Conservation (phyloP, 2,113 vertebrate genomes). For the Macroglossus sobrinus region DNA sequence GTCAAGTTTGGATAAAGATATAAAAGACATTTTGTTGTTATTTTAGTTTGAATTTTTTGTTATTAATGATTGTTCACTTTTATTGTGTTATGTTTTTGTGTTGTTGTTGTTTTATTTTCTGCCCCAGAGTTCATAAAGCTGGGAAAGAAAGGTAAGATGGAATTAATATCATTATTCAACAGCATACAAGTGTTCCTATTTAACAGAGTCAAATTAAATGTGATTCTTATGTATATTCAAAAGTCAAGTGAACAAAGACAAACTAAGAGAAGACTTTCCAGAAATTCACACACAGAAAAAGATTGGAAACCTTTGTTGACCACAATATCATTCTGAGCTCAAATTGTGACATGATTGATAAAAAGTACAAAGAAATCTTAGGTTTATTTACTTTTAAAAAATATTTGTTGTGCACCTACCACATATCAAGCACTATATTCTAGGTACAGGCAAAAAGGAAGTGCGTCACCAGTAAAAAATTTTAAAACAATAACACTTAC, state of each 20-base stretch:
- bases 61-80: not conserved
- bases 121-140: not conserved
- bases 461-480: not conserved
- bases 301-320: not conserved
- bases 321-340: not conserved
- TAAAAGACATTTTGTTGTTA: not conserved
- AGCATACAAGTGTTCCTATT: not conserved
- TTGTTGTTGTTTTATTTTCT: not conserved
- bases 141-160: not conserved
- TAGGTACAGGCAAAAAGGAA: not conserved
- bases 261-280: not conserved
- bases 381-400: constrained; percentile 5
- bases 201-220: not conserved
- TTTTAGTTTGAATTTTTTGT: not conserved
- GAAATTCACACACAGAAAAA: not conserved
- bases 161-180: constrained; percentile 21
- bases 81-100: not conserved
- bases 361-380: not conserved
- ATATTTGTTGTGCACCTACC: not conserved
- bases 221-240: not conserved
- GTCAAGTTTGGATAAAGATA: not conserved
- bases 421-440: not conserved
- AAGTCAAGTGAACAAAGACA: not conserved
- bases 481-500: not conserved
- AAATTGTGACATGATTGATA: not conserved